Percentiles rank a stretch among this genome's conserved stretches.
Evolutionary conservation across 2,113 vertebrate genomes (phyloP).

Genomic region (Indri indri): DNA sequence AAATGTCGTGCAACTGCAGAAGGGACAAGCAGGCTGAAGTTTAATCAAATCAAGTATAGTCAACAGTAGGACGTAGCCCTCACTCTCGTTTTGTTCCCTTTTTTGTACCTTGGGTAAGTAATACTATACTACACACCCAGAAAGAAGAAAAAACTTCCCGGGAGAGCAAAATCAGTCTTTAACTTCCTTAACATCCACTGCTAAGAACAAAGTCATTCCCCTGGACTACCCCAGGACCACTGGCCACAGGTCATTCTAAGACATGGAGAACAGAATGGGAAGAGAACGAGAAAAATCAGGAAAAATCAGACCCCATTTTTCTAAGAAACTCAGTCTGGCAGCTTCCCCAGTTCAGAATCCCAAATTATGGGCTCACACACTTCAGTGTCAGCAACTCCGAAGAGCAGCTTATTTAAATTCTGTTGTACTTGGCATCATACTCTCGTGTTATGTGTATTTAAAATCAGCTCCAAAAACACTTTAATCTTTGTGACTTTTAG

Average conservation of each 20-base stretch:
- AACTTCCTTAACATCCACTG: background rate
- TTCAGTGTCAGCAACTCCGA: background rate
- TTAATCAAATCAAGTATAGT: background rate
- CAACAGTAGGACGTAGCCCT: background rate
- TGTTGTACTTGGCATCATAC: background rate
- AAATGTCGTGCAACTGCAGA: background rate
- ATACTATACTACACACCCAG: background rate
- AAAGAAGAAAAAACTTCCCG: background rate
- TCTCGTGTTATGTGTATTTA: background rate
- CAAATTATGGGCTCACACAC: background rate
- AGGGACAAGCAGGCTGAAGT: background rate
- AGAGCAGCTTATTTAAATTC: background rate
- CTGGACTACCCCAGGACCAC: background rate
- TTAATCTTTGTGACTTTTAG: slow-evolving; percentile 1
- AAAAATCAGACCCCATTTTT: background rate
- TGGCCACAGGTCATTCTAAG: background rate
- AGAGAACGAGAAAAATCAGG: background rate
- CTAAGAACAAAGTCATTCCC: background rate
- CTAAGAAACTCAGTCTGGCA: slow-evolving; percentile 14
- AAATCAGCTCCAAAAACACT: slow-evolving; percentile 50
- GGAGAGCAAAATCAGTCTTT: background rate
- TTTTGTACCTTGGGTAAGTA: background rate
- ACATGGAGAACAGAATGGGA: background rate
- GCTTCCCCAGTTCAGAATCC: background rate
- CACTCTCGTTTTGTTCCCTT: background rate